Evolutionary conservation across 2,888 invertebrate species (phyloP), one percentile per base, ranked within the genome.

Genomic region (Caenorhabditis parvicauda): DNA sequence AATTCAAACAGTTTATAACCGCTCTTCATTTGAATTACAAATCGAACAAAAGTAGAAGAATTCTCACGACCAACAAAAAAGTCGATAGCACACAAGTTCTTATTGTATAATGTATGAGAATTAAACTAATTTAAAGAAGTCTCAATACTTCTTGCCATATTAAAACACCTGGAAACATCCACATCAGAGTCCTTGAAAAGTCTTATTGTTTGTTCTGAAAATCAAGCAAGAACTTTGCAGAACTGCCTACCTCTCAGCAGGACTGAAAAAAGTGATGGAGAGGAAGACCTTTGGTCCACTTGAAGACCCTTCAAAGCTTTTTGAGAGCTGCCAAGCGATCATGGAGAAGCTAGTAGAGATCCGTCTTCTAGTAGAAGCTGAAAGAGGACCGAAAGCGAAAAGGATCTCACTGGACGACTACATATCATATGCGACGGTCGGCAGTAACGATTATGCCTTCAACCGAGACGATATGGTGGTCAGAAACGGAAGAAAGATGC

Each of bases 321-420:
- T 61, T 4, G 60, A 59, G 2, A 66, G 72, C 42, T 69, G 67
- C 39, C 35, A 35, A 14, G 37, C 39, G 35, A 49, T 64, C 22
- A 49, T 75, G 41, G 42, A 57, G 12, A 59, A 60, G 42, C 49
- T 75, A 22, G 48, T 47, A 25, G 60, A 72, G 24, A 69, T 75
- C 17, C 64, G 67, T 19, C 24, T 55, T 29, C 45, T 54, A 19
- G 59, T 66, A 14, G 66, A 64, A 19, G 48, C 51, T 27, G 46
- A 53, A 14, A 38, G 54, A 3, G 32, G 37, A 7, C 45, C 55
- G 29, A 28, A 9, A 3, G 58, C 55, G 58, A 58, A 56, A 21
- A 47, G 63, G n/a, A 27, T 64, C 41, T 56, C 52, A 2, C 59
- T 54, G 1, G 67, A 67, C 41, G 56, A 56, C 22, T 64, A 64